Base-by-base conservation (phyloP, 1,140 invertebrate genomes). In the Drosophila truncata region DNA sequence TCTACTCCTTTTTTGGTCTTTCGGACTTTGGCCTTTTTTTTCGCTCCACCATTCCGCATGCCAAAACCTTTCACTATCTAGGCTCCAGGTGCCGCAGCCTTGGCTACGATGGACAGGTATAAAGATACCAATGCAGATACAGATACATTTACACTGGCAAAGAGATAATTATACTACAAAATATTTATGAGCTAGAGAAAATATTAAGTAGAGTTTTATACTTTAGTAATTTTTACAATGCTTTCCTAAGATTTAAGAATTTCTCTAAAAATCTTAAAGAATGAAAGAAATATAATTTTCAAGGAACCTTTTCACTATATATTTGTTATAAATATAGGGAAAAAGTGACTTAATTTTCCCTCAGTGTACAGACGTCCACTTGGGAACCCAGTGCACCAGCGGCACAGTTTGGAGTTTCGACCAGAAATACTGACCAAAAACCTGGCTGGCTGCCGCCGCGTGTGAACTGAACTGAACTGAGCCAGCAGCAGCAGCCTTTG, bases 381-480 rank as follows among this genome's bases (percentile, higher is more conserved):
- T 37, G 52, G 74, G 58, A 37, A 78, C 75, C 63, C 58, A 58
- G 65, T 62, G 75, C 64, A 29, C 65, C 50, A 67, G 65, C 49
- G 57, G 55, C 70, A 60, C 52, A 70, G 57, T 49, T 55, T 37
- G 20, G 20, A 23, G 23, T 25, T 55, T 41, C 42, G 31, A 18
- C 37, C 78, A 80, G 47, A 41, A 75, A 63, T 25, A 33, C 80
- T 88, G 83, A 69, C 80, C 83, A 75, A 80, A 87, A 70, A 70
- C 42, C 52, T 73, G 69, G 67, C 74, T 77, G 20, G 31, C 47
- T 54, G 8, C 13, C 14, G 49, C 75, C 76, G 85, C 84, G 85
- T 88, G 84, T 90, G 84, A 88, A 88, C 84, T 90, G 84, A 90
- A 88, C 85, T 75, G 58, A 62, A 33, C 57, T n/a, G n/a, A n/a